These are phyloP conservation scores for human (Homo sapiens) DNA, from an alignment of 2,113 vertebrate species.

Conservation along the genomic window GRCh38 chr4:873001-873500, in stretches of 20 bases:
- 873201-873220: neutral
- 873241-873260: neutral
- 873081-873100: too few species aligned
- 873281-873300: neutral
- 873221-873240: neutral
- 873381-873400: neutral
- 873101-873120: too few species aligned
- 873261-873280: neutral
- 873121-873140: too few species aligned
- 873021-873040: rapidly evolving
- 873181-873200: neutral
- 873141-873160: neutral
- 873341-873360: neutral
- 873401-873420: neutral
- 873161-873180: neutral
- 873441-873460: neutral
- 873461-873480: neutral
- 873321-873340: neutral
- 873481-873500: neutral
- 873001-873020: too few species aligned
- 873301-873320: rapidly evolving
- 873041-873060: too few species aligned
- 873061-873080: too few species aligned
- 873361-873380: neutral
- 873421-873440: neutral